These are phyloP conservation scores for Botia kubotai DNA, from an alignment of 2,797 vertebrate genomes.

Conservation along the genomic window DNA sequence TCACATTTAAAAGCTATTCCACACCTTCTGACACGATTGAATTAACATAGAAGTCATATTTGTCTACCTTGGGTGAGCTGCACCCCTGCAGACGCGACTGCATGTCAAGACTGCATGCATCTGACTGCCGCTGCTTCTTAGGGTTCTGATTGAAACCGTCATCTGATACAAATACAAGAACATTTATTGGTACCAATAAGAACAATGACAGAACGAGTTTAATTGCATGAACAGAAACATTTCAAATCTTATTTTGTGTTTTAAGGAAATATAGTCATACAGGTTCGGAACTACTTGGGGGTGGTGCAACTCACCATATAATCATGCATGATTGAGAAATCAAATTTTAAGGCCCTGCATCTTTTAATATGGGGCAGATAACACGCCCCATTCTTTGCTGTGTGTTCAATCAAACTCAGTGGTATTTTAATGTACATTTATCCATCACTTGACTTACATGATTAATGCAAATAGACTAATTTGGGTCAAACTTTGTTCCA, in stretches of 20 bases:
- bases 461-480: no score
- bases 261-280: not conserved
- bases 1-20: not conserved
- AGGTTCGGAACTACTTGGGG: not conserved
- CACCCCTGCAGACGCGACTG: conserved; percentile 66
- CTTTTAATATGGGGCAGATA: no score
- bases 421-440: no score
- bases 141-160: conserved; percentile 71
- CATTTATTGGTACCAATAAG: not conserved
- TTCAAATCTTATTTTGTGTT: not conserved
- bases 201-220: not conserved
- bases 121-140: conserved; percentile 63
- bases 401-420: no score
- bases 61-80: conserved; percentile 46
- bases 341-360: no score
- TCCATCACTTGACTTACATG: no score
- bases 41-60: not conserved
- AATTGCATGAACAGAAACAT: not conserved
- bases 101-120: conserved; percentile 50
- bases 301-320: not conserved
- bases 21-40: not conserved
- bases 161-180: conserved; percentile 57
- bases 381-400: no score
- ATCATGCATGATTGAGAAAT: no score
- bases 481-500: no score